Base-by-base conservation (phyloP, 1,140 invertebrate genomes). In the Monomorium pharaonis region DNA sequence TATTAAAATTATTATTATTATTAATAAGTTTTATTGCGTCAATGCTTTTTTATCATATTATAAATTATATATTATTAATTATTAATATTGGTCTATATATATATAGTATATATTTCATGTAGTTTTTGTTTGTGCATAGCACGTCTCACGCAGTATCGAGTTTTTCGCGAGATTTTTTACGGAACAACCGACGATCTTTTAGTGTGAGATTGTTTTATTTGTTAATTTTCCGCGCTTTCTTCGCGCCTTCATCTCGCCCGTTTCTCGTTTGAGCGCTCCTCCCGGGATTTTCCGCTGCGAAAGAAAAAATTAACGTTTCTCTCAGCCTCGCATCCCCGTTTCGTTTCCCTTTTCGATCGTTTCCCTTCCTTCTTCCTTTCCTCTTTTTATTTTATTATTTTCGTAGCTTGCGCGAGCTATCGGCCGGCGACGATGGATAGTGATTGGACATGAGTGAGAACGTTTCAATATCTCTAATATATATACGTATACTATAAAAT, bases 391-490 rank as follows among this genome's bases (percentile, higher is more conserved):
- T 80, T 87, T 69, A 37, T 58, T 51, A n/a, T 51, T 84, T 86
- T 44, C 63, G 69, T 33, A 49, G 37, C 47, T 84, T 54, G 30
- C 49, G 51, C 80, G 63, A 80, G 47, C 51, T 89, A 72, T 89
- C 85, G 75, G 44, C 63, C 77, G 67, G 84, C 89, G 89, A 92
- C 89, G 89, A 92, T 92, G 89, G 89, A 92, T 94, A 94, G 92
- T 93, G 94, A 94, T 94, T 92, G 88, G 88, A 94, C 92, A 93
- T 91, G 93, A 94, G 92, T 93, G 93, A 94, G 92, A 94, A 90
- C 90, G 90, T 93, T 93, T 92, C 87, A 91, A 92, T 86, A 88
- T 93, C 92, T 93, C 85, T 92, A 93, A 93, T 94, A 93, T 94
- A 91, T 90, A 86, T 83, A 87, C 16, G 69, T 75, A 84, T 84